Evolutionary conservation across 2,888 invertebrate species (phyloP), one percentile per base, ranked within the genome.

Genomic region (Nemapogon koenigi): DNA sequence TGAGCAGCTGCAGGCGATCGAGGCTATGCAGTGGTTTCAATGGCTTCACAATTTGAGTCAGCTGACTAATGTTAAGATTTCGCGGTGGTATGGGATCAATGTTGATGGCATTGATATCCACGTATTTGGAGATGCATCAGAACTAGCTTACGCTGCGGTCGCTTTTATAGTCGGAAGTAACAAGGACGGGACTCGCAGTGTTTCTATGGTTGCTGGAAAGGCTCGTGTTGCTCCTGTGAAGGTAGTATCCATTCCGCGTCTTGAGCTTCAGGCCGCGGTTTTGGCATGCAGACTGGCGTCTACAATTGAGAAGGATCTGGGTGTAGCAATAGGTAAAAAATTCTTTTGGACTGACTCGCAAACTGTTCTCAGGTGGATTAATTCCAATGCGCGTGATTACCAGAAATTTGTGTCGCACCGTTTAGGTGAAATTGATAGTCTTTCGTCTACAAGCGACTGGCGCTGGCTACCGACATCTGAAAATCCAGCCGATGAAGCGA

Each of bases 131-230:
- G 43, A 39, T 29, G 44, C 44, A n/a, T 29, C 37, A n/a, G 40
- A 28, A 11, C 22, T 26, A 11, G 44, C 44, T 16, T 43, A 32
- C 27, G 40, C 45, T 25, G 38, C 40, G n/a, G 45, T 42, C 7
- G 38, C 28, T 1, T 45, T 40, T 15, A 39, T 40, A 39, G 38
- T 40, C 3, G 27, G 16, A 7, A 10, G n/a, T 4, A 19, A 2
- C 13, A 29, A n/a, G 11, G 31, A 43, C 26, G 33, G 38, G 2
- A 16, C 16, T 15, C 31, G 39, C 3, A 15, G 3, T 10, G 11
- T 39, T 11, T 31, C 38, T n/a, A 38, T 45, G 14, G 33, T 42
- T 7, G 38, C 35, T 13, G 38, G 43, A 16, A 43, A 43, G 22
- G 18, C 37, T 8, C 37, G 31, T 25, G 41, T 43, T 10, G 16